Base-by-base conservation (phyloP, 1,140 invertebrate species). In the Babylonia areolata region DNA sequence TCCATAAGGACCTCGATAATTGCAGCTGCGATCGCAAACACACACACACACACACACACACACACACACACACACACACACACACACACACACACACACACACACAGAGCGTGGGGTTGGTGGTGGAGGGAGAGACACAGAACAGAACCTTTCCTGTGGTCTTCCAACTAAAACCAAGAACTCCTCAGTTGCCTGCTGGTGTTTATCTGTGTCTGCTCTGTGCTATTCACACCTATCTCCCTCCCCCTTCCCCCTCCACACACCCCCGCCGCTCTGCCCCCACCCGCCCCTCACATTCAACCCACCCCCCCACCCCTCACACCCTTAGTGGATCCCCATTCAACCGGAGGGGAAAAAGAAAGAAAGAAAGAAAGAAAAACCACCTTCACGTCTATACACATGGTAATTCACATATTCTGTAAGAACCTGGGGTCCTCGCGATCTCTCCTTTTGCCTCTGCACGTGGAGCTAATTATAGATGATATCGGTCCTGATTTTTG, bases 81-180 rank as follows among this genome's bases (percentile, higher is more conserved):
- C 58, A 64, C 58, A 64, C 58, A 64, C 58, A 64, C 58, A 64
- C 58, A 64, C 58, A 64, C 58, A 64, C 58, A 64, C 58, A 64
- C 58, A n/a, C 58, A 51, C 46, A n/a, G n/a, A n/a, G n/a, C n/a
- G n/a, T n/a, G n/a, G n/a, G n/a, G n/a, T n/a, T n/a, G n/a, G n/a
- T 51, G 20, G 9, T 51, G 46, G 20, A 6, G 46, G 20, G 20
- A 51, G 6, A 51, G 9, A 20, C 20, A n/a, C 28, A 64, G 58
- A 12, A n/a, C 28, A 64, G 23, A 12, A 23, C 0, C 5, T 64
- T 23, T 64, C 15, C 58, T 64, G 58, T 64, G 58, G 28, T 64
- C 58, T 64, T 64, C 23, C 58, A 64, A 64, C 58, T 64, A 64
- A 64, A 23, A 64, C 58, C 58, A 23, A 23, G 28, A 64, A n/a